Percentiles rank a stretch among this genome's conserved stretches.
Conservation (phyloP, 2,113 vertebrate species). For the Noctilio leporinus region DNA sequence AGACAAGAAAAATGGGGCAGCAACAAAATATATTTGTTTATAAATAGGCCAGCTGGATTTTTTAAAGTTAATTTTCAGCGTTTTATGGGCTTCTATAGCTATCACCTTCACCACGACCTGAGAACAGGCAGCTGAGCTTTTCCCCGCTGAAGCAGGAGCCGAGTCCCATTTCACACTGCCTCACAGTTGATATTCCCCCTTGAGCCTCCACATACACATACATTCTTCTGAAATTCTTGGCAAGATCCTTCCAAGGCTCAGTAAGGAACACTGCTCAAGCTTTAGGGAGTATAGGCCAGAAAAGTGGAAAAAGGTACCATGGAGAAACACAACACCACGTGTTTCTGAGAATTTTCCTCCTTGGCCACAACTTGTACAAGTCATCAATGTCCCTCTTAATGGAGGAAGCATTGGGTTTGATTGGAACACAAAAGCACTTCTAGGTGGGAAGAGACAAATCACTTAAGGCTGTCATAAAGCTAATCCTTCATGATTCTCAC, state of each 20-base stretch:
- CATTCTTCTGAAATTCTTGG: not conserved
- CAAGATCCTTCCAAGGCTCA: not conserved
- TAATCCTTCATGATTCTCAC: not conserved
- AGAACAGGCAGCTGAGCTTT: not conserved
- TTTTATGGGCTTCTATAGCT: not conserved
- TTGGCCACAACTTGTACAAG: not conserved
- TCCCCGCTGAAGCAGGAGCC: not conserved
- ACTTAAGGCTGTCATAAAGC: not conserved
- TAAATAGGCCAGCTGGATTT: not conserved
- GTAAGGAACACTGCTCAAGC: not conserved
- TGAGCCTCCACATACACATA: not conserved
- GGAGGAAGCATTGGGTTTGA: not conserved
- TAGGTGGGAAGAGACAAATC: not conserved
- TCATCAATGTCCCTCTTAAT: not conserved
- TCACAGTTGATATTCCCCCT: not conserved
- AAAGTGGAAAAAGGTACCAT: not conserved
- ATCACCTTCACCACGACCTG: not conserved
- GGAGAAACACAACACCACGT: not conserved
- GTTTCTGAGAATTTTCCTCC: rapidly evolving
- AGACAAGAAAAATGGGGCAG: not conserved
- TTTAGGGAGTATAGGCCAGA: not conserved
- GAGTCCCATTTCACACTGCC: not conserved
- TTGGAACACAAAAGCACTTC: not conserved
- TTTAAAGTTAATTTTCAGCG: not conserved
- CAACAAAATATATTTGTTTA: not conserved